These are phyloP conservation scores for Elymnias hypermnestra DNA, from an alignment of 1,140 invertebrate species.

Conservation along the genomic window DNA sequence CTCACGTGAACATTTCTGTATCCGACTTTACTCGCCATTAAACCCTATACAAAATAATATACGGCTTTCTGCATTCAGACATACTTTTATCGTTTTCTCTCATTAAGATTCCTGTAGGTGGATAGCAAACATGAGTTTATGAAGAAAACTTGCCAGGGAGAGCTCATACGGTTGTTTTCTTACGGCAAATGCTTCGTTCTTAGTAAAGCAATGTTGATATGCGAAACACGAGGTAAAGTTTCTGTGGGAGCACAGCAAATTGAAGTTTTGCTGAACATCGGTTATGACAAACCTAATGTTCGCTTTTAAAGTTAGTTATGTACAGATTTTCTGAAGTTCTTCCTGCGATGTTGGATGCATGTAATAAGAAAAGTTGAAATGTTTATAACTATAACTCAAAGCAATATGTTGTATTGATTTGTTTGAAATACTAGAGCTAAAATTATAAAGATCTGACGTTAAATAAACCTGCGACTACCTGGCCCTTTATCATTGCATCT, in stretches of 20 bases:
- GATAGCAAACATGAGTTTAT: constrained; percentile 33
- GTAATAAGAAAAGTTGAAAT: not conserved
- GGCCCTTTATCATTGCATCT: too few species aligned
- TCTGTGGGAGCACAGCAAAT: constrained; percentile 26
- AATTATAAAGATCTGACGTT: too few species aligned
- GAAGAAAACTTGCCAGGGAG: constrained; percentile 23
- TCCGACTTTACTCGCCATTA: constrained; percentile 29
- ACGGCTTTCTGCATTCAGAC: constrained; percentile 21
- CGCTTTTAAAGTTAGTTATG: constrained; percentile 21
- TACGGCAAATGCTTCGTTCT: constrained; percentile 23
- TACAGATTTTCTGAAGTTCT: constrained; percentile 9
- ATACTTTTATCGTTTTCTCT: constrained; percentile 30
- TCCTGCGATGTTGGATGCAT: not conserved
- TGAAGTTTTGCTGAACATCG: constrained; percentile 25
- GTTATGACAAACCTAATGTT: constrained; percentile 23
- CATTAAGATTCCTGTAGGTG: constrained; percentile 35
- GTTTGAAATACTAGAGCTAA: too few species aligned
- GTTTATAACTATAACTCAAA: too few species aligned
- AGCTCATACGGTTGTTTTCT: constrained; percentile 27
- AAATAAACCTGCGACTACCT: too few species aligned
- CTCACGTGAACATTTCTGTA: constrained; percentile 42
- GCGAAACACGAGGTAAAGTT: constrained; percentile 28
- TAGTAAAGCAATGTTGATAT: constrained; percentile 28
- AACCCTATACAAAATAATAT: constrained; percentile 39
- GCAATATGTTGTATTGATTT: too few species aligned